phyloP scores from a whole-genome alignment of 2,113 vertebrate species.

The Ctenomys sociabilis region DNA sequence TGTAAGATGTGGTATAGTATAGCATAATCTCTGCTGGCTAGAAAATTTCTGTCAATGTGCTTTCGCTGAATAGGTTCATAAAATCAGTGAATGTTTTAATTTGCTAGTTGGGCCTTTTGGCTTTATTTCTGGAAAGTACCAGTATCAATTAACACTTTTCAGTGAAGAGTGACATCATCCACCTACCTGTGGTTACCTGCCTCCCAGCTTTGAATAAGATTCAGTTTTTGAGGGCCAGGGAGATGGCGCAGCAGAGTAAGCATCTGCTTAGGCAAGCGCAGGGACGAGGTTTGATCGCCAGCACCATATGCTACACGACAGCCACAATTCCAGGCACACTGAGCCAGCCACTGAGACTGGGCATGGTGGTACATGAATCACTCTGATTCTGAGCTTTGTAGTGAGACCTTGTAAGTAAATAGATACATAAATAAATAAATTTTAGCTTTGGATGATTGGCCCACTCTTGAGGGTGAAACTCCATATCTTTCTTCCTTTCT shows the following conservation, averaged over 20 bases:
- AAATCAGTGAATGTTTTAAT: background rate
- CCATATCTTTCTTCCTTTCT: too few species aligned
- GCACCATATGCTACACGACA: too few species aligned
- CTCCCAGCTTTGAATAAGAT: background rate
- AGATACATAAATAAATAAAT: too few species aligned
- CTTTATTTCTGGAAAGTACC: constrained; percentile 50
- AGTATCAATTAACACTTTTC: background rate
- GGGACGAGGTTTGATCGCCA: too few species aligned
- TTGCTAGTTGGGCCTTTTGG: background rate
- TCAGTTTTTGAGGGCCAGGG: background rate
- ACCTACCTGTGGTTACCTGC: background rate
- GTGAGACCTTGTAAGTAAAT: too few species aligned
- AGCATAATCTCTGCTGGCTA: background rate
- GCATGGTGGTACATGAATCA: too few species aligned
- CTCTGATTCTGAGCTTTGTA: too few species aligned
- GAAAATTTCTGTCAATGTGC: background rate
- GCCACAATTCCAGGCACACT: too few species aligned
- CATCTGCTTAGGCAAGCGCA: too few species aligned
- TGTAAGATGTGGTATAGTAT: background rate
- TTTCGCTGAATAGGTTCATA: background rate
- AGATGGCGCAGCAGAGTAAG: too few species aligned
- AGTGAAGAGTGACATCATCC: background rate
- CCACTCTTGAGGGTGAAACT: background rate
- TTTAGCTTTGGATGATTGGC: background rate
- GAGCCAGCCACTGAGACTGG: too few species aligned